A percentile compares a stretch with the other conserved stretches of the same genome.
Evolutionary conservation across 2,113 vertebrate genomes (phyloP).

Genomic region (Microtus pennsylvanicus): DNA sequence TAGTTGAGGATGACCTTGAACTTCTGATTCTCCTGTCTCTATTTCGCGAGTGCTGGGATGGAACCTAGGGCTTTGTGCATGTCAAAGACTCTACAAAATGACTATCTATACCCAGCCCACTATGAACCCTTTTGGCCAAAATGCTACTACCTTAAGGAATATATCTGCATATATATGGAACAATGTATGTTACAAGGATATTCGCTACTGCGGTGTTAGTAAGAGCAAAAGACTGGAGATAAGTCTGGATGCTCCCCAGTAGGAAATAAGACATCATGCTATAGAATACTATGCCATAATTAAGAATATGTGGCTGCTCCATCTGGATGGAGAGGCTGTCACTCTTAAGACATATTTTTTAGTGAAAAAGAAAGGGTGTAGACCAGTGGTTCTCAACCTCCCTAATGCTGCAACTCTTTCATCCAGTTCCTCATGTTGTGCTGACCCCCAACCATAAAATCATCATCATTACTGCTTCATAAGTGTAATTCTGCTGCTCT

Average conservation of each 20-base stretch:
- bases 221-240: neutral
- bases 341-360: neutral
- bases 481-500: neutral
- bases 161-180: conserved; percentile 19
- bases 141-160: conserved; percentile 32
- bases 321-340: neutral
- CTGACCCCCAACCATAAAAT: neutral
- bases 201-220: neutral
- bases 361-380: conserved; percentile 10
- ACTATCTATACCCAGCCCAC: neutral
- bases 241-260: neutral
- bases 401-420: neutral
- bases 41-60: neutral
- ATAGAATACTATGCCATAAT: neutral
- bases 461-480: neutral
- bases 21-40: neutral
- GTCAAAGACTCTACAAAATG: neutral
- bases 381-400: neutral
- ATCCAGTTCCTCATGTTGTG: neutral
- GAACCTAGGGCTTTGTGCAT: too few species aligned
- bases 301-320: conserved; percentile 27
- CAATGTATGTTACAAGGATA: neutral
- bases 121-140: neutral
- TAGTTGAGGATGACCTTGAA: neutral
- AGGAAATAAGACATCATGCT: neutral